phyloP scores from a whole-genome alignment of 1,140 invertebrate species.

The Lepeophtheirus salmonis region DNA sequence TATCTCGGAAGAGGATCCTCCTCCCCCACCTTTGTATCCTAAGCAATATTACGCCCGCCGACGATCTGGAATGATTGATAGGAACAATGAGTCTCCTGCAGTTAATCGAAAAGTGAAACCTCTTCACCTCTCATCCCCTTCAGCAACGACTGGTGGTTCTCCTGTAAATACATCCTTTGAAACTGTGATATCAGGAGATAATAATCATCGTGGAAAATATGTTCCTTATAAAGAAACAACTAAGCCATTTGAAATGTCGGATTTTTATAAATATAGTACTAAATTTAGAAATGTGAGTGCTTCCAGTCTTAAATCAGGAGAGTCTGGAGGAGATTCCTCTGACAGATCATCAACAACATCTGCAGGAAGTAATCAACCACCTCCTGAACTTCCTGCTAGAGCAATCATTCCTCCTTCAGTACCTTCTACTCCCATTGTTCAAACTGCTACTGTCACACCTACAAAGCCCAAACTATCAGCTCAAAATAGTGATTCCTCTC shows the following conservation, averaged over 20 bases:
- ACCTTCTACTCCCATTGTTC: background rate
- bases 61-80: background rate
- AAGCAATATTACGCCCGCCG: constrained; percentile 13
- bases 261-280: constrained; percentile 91
- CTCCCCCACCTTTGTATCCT: constrained; percentile 10
- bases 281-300: constrained; percentile 41
- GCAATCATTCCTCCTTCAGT: background rate
- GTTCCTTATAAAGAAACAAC: constrained; percentile 79
- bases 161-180: constrained; percentile 19
- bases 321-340: background rate
- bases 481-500: constrained; percentile 14
- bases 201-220: constrained; percentile 56
- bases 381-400: constrained; percentile 1
- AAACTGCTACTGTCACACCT: background rate
- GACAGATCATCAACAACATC: background rate
- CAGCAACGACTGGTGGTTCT: constrained; percentile 19
- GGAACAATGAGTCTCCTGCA: constrained; percentile 14
- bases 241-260: constrained; percentile 88
- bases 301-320: background rate
- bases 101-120: constrained; percentile 14
- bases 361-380: background rate
- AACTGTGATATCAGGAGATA: constrained; percentile 39
- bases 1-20: background rate
- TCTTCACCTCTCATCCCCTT: background rate
- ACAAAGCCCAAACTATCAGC: background rate